Evolutionary conservation across 2,888 invertebrate species (phyloP).

Genomic region (Sipha maydis): DNA sequence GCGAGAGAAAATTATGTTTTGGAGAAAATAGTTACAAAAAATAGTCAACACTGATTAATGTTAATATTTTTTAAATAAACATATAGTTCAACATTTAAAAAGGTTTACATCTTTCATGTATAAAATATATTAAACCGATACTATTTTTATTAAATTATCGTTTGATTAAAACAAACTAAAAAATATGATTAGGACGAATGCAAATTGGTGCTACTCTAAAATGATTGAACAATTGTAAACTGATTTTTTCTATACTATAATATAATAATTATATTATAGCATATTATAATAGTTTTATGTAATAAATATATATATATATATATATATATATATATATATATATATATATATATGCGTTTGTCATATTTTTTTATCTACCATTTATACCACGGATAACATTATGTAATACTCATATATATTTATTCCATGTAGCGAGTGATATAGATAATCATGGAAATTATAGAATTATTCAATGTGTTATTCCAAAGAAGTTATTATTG

Average conservation of each 20-base stretch:
- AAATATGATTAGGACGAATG: background rate
- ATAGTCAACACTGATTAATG: too few species aligned
- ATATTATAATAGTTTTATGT: background rate
- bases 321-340: background rate
- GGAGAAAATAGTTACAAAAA: too few species aligned
- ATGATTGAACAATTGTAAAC: background rate
- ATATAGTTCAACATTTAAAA: too few species aligned
- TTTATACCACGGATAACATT: too few species aligned
- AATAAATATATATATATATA: background rate
- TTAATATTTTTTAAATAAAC: too few species aligned
- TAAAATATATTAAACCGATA: too few species aligned
- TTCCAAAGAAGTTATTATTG: background rate
- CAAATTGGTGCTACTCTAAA: background rate
- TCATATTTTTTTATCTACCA: background rate
- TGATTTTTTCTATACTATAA: background rate
- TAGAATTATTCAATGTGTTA: background rate
- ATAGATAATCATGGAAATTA: background rate
- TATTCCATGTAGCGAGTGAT: too few species aligned
- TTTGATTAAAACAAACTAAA: background rate
- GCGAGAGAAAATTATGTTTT: too few species aligned
- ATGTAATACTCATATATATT: too few species aligned
- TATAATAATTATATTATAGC: background rate
- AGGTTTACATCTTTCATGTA: too few species aligned
- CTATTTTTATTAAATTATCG: too few species aligned
- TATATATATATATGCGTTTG: background rate